Evolutionary conservation across 2,888 invertebrate genomes (phyloP).

Genomic region (Eucera pruinosa): DNA sequence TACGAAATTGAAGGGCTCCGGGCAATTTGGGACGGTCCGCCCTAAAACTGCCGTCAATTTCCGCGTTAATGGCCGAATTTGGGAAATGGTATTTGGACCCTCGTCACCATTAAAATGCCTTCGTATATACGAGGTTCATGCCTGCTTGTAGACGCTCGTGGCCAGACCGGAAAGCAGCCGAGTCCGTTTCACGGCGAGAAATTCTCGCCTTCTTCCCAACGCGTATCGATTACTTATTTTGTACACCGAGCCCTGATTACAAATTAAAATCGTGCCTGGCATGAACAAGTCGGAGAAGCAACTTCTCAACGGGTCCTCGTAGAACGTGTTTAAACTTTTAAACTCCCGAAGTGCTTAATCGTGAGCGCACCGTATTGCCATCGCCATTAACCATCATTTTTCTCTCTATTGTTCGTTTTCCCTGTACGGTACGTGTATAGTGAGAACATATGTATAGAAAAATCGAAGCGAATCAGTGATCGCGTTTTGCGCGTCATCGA

Average conservation of each 20-base stretch:
- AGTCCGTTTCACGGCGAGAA: constrained; percentile 21
- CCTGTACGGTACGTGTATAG: no score
- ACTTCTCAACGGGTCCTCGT: background rate
- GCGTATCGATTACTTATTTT: constrained; percentile 45
- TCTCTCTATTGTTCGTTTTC: background rate
- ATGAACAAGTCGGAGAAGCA: constrained; percentile 19
- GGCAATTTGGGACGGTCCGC: constrained; percentile 72
- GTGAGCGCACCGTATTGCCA: background rate
- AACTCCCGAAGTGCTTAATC: constrained; percentile 1
- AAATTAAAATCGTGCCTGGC: constrained; percentile 54
- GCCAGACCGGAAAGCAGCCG: constrained; percentile 31
- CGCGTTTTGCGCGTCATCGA: constrained; percentile 30
- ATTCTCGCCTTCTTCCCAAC: background rate
- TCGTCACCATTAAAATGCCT: constrained; percentile 61
- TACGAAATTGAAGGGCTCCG: constrained; percentile 74
- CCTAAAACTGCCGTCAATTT: constrained; percentile 70
- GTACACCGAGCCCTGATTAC: constrained; percentile 35
- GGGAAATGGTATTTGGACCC: constrained; percentile 68
- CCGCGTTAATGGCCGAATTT: constrained; percentile 69
- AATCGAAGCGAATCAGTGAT: constrained; percentile 4
- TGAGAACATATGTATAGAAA: background rate
- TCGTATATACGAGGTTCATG: constrained; percentile 23
- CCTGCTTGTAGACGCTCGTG: background rate
- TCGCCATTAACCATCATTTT: background rate
- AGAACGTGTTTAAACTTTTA: constrained; percentile 33